Evolutionary conservation across 2,113 vertebrate species (phyloP), one percentile per base, ranked within the genome.

Genomic region (Ploceus nigricollis): DNA sequence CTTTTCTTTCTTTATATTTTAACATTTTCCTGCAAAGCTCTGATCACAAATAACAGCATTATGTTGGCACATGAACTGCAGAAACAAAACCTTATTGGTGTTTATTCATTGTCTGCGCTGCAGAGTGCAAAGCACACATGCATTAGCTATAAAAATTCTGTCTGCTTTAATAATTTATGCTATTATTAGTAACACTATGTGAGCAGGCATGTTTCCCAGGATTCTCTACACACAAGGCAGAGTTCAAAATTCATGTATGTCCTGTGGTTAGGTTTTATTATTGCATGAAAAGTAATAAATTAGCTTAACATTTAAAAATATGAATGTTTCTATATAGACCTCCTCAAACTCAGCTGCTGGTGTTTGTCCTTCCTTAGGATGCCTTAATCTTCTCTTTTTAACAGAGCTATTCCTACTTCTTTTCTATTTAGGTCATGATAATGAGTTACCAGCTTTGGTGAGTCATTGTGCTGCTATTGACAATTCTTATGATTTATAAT

Each of bases 131-230:
- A 89, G 48, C 11, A 2, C 57, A 82, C 40, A 42, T 18, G 40
- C 72, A 68, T 60, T 71, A 78, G 37, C 86, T 57, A 48, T 57
- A 89, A 93, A 90, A 75, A 93, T 57, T 88, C 82, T 87, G 72
- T 72, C 82, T 35, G 21, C 72, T 94, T 96, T 76, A 90, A 97
- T 95, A 95, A 92, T 94, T 95, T 92, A 93, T 1, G 1, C 51
- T 87, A 89, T 78, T 95, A 89, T 94, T 96, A 93, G 86, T 78
- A 95, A 89, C 90, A 90, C 60, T 75, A 12, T 78, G 20, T 77
- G 76, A 94, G 93, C 69, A 92, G 64, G 61, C 79, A 78, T 68
- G 22, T 53, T 96, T 94, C 92, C 79, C 56, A 82, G 79, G 80
- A 73, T 75, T 56, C 65, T 87, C 57, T n/a, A 37, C 16, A 35